These are phyloP conservation scores for Clarias macrocephalus DNA, from an alignment of 2,113 vertebrate genomes.

Conservation along the genomic window DNA sequence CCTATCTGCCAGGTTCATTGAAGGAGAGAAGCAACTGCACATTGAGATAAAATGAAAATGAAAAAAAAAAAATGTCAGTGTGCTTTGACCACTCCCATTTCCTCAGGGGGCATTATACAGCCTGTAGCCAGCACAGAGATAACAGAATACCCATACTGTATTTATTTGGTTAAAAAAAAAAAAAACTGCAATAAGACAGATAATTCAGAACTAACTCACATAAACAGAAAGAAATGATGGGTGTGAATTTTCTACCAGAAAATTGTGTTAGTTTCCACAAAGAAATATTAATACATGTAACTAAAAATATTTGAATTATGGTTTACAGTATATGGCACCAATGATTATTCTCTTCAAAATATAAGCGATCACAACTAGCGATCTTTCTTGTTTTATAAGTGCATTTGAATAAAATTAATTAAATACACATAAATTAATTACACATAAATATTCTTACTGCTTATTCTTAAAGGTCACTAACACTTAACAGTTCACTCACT, in stretches of 20 bases:
- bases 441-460: not conserved
- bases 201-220: not conserved
- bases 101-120: not conserved
- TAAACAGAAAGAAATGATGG: not conserved
- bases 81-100: conserved; percentile 11
- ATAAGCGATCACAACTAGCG: not conserved
- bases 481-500: not conserved
- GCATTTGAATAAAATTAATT: not conserved
- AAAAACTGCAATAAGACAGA: not conserved
- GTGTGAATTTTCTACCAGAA: not conserved
- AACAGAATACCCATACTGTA: not conserved
- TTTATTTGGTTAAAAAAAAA: not conserved
- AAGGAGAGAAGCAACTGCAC: conserved; percentile 1
- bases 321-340: not conserved
- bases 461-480: not conserved
- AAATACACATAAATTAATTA: not conserved
- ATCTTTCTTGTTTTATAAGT: not conserved
- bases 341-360: not conserved
- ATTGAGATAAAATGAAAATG: conserved; percentile 4
- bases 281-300: not conserved
- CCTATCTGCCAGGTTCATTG: not conserved
- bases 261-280: not conserved
- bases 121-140: not conserved
- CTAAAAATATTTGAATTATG: not conserved
- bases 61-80: not conserved